These are phyloP conservation scores for Enteromius mattozi DNA, from an alignment of 2,797 vertebrate species.

Conservation along the genomic window DNA sequence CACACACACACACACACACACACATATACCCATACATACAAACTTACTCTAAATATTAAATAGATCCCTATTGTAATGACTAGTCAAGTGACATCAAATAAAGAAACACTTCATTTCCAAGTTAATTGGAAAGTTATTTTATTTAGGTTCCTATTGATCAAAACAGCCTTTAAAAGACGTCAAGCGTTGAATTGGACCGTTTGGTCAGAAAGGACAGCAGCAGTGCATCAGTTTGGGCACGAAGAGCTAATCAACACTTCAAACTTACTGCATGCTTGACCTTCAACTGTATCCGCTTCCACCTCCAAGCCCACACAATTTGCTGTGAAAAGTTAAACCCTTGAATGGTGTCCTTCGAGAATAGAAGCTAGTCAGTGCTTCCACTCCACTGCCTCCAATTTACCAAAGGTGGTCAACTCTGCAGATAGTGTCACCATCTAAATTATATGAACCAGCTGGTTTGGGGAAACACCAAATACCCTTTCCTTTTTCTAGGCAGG, in stretches of 20 bases:
- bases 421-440: slow-evolving; percentile 74
- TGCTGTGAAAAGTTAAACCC: slow-evolving; percentile 55
- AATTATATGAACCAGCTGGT: slow-evolving; percentile 65
- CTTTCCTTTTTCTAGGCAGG: slow-evolving; percentile 27
- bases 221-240: slow-evolving; percentile 15
- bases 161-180: slow-evolving; percentile 24
- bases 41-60: slow-evolving; percentile 7
- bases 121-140: slow-evolving; percentile 29
- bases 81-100: slow-evolving; percentile 3
- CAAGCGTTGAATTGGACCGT: slow-evolving; percentile 8
- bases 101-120: slow-evolving; percentile 39
- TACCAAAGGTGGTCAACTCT: slow-evolving; percentile 81
- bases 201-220: slow-evolving; percentile 31
- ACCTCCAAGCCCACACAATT: slow-evolving; percentile 46
- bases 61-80: slow-evolving; percentile 16
- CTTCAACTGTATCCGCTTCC: slow-evolving; percentile 48
- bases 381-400: slow-evolving; percentile 85
- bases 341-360: slow-evolving; percentile 57
- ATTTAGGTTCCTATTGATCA: slow-evolving; percentile 29
- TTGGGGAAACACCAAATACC: slow-evolving; percentile 59
- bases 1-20: neutral
- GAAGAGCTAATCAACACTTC: slow-evolving; percentile 58
- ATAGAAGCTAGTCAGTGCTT: slow-evolving; percentile 73
- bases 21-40: neutral
- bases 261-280: slow-evolving; percentile 55